Base-by-base conservation (phyloP, 2,797 vertebrate genomes). In the Myotis pilosus region DNA sequence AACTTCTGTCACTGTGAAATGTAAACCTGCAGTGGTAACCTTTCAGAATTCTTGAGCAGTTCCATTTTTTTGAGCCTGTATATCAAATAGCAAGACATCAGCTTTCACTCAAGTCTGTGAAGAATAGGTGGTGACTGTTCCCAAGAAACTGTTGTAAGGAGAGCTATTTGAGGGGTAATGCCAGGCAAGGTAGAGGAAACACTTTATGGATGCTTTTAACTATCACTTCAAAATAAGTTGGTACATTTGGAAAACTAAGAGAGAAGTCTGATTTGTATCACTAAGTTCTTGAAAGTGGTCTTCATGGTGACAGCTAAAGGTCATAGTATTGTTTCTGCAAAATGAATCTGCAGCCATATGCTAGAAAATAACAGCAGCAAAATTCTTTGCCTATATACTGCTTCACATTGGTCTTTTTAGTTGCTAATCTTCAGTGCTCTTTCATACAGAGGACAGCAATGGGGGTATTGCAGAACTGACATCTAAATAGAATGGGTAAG, bases 1-100 rank as follows among this genome's bases (percentile, higher is more conserved):
- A 94, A 80, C 62, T 75, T 71, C 96, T 93, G 68, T 95, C 75
- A 89, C 22, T 93, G 9, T 89, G 87, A 94, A 95, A 84, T 90
- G 60, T 41, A 93, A 95, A 33, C 71, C 38, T 66, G 22, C 38
- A 85, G 2, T 74, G 60, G 68, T 64, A 89, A 71, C n/a, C 20
- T 51, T 49, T 89, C 60, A 94, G 78, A 94, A 90, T 97, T 88
- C 90, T 91, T 87, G 47, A 88, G 13, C 28, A 93, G 28, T 90
- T 81, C 36, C 62, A 41, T 25, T 71, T 81, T 49, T 94, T 89
- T 93, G 30, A 93, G 82, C 41, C 49, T 60, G 7, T 81, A 22
- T 91, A 82, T 89, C 72, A 92, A 91, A 81, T 85, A 44, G 64
- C 55, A 87, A 92, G 68, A 30, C 62, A 87, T 87, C 76, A 88